phyloP scores from a whole-genome alignment of 1,140 invertebrate genomes.

The Tetraneura akinire region DNA sequence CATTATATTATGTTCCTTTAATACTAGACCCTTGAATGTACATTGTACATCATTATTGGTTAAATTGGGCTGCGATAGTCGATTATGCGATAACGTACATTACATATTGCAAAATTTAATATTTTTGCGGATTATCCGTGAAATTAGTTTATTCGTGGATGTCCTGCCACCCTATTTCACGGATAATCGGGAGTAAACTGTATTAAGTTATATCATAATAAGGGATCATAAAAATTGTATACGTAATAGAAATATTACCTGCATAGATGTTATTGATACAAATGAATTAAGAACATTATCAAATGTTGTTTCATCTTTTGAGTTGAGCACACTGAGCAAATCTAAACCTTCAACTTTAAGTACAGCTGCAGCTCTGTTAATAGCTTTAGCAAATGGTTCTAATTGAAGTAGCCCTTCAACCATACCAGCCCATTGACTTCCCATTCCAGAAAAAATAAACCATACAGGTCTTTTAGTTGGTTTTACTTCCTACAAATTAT shows the following conservation, averaged over 20 bases:
- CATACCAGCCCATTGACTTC: slow-evolving; percentile 95
- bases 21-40: too few relatives aligned
- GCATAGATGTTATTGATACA: slow-evolving; percentile 90
- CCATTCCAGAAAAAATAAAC: slow-evolving; percentile 96
- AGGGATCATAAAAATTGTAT: too few relatives aligned
- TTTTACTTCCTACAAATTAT: slow-evolving; percentile 51
- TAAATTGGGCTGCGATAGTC: too few relatives aligned
- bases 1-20: too few relatives aligned
- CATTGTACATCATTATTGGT: too few relatives aligned
- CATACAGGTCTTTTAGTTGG: slow-evolving; percentile 77
- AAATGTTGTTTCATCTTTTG: slow-evolving; percentile 73
- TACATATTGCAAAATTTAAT: too few relatives aligned
- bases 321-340: slow-evolving; percentile 77
- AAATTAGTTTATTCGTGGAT: too few relatives aligned
- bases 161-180: too few relatives aligned
- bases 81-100: too few relatives aligned
- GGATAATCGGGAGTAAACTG: too few relatives aligned
- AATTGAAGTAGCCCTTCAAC: slow-evolving; percentile 79
- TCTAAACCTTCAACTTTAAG: slow-evolving; percentile 78
- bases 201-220: too few relatives aligned
- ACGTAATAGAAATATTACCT: slow-evolving; percentile 61
- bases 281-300: slow-evolving; percentile 87
- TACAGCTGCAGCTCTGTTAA: slow-evolving; percentile 74
- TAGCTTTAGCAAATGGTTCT: slow-evolving; percentile 75
- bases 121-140: too few relatives aligned